Base-by-base conservation (phyloP, 2,797 vertebrate species). In the Alectoris magna region DNA sequence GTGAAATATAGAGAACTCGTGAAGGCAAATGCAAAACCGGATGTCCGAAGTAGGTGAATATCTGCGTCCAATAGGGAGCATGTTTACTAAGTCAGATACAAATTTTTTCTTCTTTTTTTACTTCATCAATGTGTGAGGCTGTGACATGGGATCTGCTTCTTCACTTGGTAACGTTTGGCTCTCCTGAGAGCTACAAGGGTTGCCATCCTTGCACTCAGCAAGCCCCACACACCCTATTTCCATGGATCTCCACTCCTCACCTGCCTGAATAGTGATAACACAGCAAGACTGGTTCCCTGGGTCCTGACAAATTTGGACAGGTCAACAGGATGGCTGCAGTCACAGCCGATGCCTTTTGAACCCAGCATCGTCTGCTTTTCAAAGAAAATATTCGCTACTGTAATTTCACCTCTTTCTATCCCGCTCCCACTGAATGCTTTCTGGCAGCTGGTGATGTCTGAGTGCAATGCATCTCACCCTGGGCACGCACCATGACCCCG, bases 331-430 rank as follows among this genome's bases (percentile, higher is more conserved):
- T 31, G 29, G 27, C 17, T 64, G 31, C 41, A 38, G 39, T 64
- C 62, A 43, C 62, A 64, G 29, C 26, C 13, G 17, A 29, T 41
- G 38, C 39, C 39, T 18, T 64, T 64, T 27, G 38, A 22, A 64
- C 62, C 27, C 39, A 29, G 13, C 18, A 41, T 27, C 13, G 22
- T 63, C 81, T 87, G 26, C 21, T 77, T 88, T 64, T 79, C 14
- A 43, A 78, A 83, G n/a, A 71, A 70, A 90, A 44, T 60, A 55
- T 17, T 83, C 69, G 22, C 58, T 56, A 46, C 38, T 67, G 39
- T 22, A 71, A 53, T 84, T 94, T 94, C 85, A 63, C 68, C 88
- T 79, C 53, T 83, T 85, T 75, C 44, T 88, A 53, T 60, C 43
- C 43, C 59, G 66, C 63, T 79, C 59, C 66, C 24, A 38, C 64